phyloP scores from a whole-genome alignment of 2,113 vertebrate species.

The Cranoglanis bouderius region DNA sequence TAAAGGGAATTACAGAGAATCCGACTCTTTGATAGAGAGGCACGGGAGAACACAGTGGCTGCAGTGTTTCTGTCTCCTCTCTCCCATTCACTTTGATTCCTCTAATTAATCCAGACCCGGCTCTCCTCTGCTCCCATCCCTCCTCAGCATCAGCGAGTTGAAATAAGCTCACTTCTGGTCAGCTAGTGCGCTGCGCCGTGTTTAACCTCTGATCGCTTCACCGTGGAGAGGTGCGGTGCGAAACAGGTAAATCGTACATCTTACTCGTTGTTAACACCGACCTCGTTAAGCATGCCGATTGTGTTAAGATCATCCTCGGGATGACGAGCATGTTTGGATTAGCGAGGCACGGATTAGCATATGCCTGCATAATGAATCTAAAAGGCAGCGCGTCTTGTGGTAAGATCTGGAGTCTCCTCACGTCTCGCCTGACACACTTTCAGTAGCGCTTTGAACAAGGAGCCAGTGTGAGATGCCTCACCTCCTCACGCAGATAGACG shows the following conservation, averaged over 20 bases:
- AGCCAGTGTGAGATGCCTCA: constrained; percentile 30
- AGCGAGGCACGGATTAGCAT: constrained; percentile 52
- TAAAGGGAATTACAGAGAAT: constrained; percentile 49
- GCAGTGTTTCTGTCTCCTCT: constrained; percentile 42
- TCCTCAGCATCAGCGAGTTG: not conserved
- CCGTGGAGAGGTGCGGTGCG: not conserved
- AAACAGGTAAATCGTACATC: not conserved
- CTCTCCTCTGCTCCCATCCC: constrained; percentile 14
- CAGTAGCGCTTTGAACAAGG: constrained; percentile 29
- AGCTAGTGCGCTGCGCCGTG: not conserved
- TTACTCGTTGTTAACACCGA: not conserved
- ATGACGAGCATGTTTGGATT: constrained; percentile 39
- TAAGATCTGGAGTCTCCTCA: constrained; percentile 34
- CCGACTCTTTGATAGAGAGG: constrained; percentile 40
- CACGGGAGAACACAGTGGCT: constrained; percentile 41
- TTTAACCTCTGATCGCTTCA: constrained; percentile 5
- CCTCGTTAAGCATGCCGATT: constrained; percentile 3
- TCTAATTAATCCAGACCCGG: constrained; percentile 47
- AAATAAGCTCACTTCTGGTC: not conserved
- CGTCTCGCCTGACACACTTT: constrained; percentile 39
- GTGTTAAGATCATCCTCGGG: not conserved
- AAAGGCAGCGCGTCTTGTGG: constrained; percentile 17
- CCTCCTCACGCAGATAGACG: not conserved
- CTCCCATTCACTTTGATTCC: constrained; percentile 52
- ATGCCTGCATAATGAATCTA: constrained; percentile 56